Percentiles rank a stretch among this genome's conserved stretches.
phyloP scores from a whole-genome alignment of 2,888 invertebrate species.

The Amiota communis region DNA sequence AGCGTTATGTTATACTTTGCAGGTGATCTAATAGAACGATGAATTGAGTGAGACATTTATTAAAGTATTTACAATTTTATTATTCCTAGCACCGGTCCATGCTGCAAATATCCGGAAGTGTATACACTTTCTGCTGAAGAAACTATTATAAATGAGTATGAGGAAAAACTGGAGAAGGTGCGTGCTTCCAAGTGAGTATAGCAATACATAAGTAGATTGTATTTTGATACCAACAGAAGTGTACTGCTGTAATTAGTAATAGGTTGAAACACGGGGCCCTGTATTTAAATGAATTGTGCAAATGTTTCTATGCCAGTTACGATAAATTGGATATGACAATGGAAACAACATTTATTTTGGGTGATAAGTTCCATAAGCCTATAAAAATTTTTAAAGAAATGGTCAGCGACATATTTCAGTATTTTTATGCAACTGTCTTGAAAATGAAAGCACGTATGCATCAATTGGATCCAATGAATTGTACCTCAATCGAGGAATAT shows the following conservation, averaged over 20 bases:
- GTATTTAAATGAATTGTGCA: conserved; percentile 46
- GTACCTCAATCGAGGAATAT: conserved; percentile 60
- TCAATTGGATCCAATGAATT: conserved; percentile 62
- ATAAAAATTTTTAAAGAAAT: conserved; percentile 58
- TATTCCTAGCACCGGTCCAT: conserved; percentile 52
- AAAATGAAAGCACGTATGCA: conserved; percentile 58
- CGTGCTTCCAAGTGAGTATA: conserved; percentile 56
- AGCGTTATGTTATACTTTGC: conserved; percentile 60
- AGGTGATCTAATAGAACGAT: conserved; percentile 29
- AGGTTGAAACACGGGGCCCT: conserved; percentile 46
- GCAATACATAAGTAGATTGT: neutral
- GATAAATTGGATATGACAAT: conserved; percentile 49
- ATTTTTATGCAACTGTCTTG: conserved; percentile 54
- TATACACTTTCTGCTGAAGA: conserved; percentile 63
- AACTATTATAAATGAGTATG: conserved; percentile 60
- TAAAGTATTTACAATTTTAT: neutral
- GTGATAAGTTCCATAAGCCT: conserved; percentile 61
- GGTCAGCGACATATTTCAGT: conserved; percentile 63
- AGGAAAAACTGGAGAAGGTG: conserved; percentile 58
- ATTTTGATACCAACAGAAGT: neutral
- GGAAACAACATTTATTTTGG: conserved; percentile 58
- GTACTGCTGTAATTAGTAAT: conserved; percentile 38
- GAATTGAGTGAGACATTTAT: neutral
- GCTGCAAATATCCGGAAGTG: conserved; percentile 61
- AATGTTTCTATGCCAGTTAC: conserved; percentile 54